Base-by-base conservation (phyloP, 2,888 invertebrate genomes). In the Blera fallax region DNA sequence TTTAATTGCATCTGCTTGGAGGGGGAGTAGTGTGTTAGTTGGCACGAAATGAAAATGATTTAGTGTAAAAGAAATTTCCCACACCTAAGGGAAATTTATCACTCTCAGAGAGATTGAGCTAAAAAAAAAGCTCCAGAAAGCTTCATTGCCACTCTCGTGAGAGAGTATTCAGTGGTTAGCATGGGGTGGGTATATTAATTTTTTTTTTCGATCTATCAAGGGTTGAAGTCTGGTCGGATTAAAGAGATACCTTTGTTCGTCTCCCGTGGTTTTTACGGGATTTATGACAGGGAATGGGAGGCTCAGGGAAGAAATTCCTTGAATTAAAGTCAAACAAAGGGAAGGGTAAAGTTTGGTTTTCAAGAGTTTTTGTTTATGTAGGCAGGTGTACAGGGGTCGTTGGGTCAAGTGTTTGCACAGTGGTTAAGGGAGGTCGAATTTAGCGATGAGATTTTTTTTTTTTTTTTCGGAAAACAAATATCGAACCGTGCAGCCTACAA, bases 1-100 rank as follows among this genome's bases (percentile, higher is more conserved):
- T 70, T 45, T 69, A 60, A 78, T 65, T 76, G 76, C 58, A 58
- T 4, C 56, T 43, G 5, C n/a, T n/a, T 37, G 48, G 64, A 37
- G 50, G 1, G 37, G 50, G 27, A n/a, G 32, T 11, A n/a, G 3
- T 5, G 24, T 2, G 3, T 34, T 34, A 16, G 48, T 48, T 3
- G 16, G 29, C 27, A 37, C 27, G n/a, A 29, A 54, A 43, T 72
- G 48, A 14, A 34, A 34, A 58, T 58, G 48, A 56, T 45, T 70
- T 34, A 24, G n/a, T n/a, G n/a, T 45, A 24, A 40, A 37, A 40
- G 5, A 72, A 73, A 73, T 37, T 18, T 40, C 50, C 60, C 37
- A 18, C 0, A 27, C 16, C n/a, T 14, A 14, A 32, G 69, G 70
- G 54, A 16, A 56, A 60, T 62, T 34, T 40, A 0, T 18, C 3